These are phyloP conservation scores for Microcebus tavaratra DNA, from an alignment of 2,113 vertebrate genomes.

Conservation along the genomic window DNA sequence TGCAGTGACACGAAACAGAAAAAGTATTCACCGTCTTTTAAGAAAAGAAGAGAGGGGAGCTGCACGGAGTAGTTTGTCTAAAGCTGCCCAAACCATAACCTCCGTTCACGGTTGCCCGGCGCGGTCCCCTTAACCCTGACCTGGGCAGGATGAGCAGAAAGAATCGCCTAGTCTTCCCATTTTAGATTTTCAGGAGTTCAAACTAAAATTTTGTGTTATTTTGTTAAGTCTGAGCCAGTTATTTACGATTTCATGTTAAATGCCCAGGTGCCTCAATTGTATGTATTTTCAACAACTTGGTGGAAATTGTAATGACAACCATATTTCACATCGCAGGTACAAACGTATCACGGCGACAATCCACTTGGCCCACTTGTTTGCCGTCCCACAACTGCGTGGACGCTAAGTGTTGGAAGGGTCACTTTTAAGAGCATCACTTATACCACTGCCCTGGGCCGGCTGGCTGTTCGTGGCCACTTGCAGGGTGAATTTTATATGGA, in stretches of 20 bases:
- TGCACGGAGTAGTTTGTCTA: not conserved
- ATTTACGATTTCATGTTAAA: not conserved
- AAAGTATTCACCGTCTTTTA: too few species aligned
- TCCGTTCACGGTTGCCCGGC: not conserved
- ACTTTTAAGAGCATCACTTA: not conserved
- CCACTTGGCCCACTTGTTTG: not conserved
- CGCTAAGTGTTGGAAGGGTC: not conserved
- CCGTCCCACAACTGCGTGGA: not conserved
- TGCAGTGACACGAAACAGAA: not conserved
- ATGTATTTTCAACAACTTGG: not conserved
- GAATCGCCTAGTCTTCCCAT: not conserved
- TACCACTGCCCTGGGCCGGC: too few species aligned
- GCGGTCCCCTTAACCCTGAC: too few species aligned
- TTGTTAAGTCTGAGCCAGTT: not conserved
- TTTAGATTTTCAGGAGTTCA: not conserved
- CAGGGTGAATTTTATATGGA: not conserved
- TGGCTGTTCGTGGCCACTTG: not conserved
- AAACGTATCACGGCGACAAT: not conserved
- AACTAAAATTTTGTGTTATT: not conserved
- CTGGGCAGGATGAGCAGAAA: not conserved
- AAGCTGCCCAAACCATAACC: not conserved
- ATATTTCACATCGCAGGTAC: not conserved
- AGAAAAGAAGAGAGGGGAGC: not conserved
- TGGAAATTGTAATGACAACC: not conserved
- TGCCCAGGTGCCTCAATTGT: not conserved